Evolutionary conservation across 2,113 vertebrate genomes (phyloP), one percentile per base, ranked within the genome.

Genomic region (Poeciliopsis turrubarensis): DNA sequence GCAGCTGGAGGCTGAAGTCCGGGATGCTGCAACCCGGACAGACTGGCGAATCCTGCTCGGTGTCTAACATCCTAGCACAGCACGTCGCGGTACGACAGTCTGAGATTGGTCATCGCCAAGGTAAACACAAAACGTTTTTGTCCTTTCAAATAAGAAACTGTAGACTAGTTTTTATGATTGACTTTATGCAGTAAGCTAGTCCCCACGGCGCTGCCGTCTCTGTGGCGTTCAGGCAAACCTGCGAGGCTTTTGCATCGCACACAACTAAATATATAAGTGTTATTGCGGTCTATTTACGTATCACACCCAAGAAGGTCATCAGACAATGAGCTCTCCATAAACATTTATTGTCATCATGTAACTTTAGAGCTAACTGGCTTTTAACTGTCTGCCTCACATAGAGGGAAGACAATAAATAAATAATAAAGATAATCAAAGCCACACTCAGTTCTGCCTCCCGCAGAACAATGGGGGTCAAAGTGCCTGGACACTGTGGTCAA

Each of bases 21-120:
- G 5, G 51, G 25, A 86, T 87, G 81, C 73, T 78, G 83, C 81
- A 80, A 75, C 72, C 15, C 79, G 37, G 57, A 30, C 70, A 27
- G 64, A 25, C 72, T 60, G 70, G 6, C 51, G 25, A 9, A 25
- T 54, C 25, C 51, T 54, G 51, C 51, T 17, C 44, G 17, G 44
- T 47, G 15, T 47, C 44, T 17, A 54, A 75, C 79, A 29, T 57
- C 31, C 68, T 10, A 64, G 62, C 69, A 29, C 60, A 26, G 66
- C 62, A 2, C 64, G 32, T 31, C 31, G 1, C 63, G n/a, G 78
- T 26, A 9, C 74, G 57, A 32, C 69, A 14, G 57, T 47, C 32
- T 39, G 2, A 5, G 60, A 22, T 68, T 34, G 26, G 7, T n/a
- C 41, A 31, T 25, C 63, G 26, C 0, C 2, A 34, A 82, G 82